Evolutionary conservation across 1,140 invertebrate genomes (phyloP).

Genomic region (Semibalanus balanoides): DNA sequence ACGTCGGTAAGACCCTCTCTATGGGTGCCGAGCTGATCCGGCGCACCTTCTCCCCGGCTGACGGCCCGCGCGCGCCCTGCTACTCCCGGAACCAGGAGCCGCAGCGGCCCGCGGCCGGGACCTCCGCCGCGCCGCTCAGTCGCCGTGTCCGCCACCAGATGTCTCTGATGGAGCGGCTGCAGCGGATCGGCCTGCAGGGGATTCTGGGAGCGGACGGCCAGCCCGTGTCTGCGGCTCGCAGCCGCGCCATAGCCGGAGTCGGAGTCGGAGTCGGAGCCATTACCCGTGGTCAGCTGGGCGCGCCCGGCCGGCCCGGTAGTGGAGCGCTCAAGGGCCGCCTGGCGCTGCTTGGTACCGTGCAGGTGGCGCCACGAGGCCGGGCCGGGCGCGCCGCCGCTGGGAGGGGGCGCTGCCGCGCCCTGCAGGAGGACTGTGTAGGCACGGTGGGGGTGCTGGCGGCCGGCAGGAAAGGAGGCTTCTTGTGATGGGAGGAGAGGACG

Average conservation of each 20-base stretch:
- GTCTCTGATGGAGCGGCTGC: slow-evolving; percentile 1
- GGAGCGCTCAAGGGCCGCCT: not conserved
- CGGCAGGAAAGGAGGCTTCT: not conserved
- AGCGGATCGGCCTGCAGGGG: not conserved
- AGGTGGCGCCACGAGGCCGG: too few species aligned
- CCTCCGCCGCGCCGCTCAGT: not conserved
- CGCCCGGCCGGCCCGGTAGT: not conserved
- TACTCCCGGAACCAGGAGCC: slow-evolving; percentile 33
- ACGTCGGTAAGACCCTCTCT: slow-evolving; percentile 30
- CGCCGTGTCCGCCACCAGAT: slow-evolving; percentile 6
- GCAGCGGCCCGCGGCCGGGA: slow-evolving; percentile 30
- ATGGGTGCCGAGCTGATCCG: slow-evolving; percentile 59
- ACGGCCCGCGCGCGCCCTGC: slow-evolving; percentile 25
- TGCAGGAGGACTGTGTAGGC: not conserved
- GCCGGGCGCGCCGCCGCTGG: too few species aligned
- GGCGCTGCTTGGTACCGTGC: not conserved
- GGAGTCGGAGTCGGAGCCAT: not conserved
- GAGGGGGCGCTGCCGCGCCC: too few species aligned
- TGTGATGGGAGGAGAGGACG: not conserved
- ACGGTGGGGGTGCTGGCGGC: not conserved
- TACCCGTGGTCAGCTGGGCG: not conserved
- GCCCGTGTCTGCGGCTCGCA: not conserved
- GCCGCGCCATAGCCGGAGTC: too few species aligned
- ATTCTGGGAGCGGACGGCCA: not conserved
- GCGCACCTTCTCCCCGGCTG: slow-evolving; percentile 43